Conservation (phyloP, 2,888 invertebrate species). For the Caenorhabditis drosophilae region DNA sequence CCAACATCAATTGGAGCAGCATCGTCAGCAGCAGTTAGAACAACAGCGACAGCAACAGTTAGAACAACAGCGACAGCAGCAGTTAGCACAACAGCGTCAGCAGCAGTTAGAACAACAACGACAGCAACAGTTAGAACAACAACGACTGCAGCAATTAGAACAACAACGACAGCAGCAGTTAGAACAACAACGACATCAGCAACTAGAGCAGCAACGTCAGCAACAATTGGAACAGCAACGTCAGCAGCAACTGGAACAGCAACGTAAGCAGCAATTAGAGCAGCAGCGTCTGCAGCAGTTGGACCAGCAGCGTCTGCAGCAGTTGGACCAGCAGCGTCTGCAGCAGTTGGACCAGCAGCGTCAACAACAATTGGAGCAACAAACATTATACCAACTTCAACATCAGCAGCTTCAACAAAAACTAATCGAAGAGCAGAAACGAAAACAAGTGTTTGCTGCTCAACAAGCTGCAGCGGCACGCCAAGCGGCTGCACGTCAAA, state of each 20-base stretch:
- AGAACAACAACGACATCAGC: neutral
- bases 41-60: neutral
- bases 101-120: too few species aligned
- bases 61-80: neutral
- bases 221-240: neutral
- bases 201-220: neutral
- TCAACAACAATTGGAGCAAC: constrained; percentile 1
- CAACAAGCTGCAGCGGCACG: too few species aligned
- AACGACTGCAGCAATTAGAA: neutral
- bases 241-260: neutral
- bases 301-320: too few species aligned
- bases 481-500: too few species aligned
- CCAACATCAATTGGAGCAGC: neutral
- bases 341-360: neutral
- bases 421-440: too few species aligned
- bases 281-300: neutral
- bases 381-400: too few species aligned
- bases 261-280: neutral
- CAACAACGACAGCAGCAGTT: neutral
- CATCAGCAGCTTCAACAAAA: too few species aligned
- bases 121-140: neutral
- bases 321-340: too few species aligned
- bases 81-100: neutral
- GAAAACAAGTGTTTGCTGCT: too few species aligned
- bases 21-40: neutral